phyloP scores from a whole-genome alignment of 2,888 invertebrate genomes.

The Tillus elongatus region DNA sequence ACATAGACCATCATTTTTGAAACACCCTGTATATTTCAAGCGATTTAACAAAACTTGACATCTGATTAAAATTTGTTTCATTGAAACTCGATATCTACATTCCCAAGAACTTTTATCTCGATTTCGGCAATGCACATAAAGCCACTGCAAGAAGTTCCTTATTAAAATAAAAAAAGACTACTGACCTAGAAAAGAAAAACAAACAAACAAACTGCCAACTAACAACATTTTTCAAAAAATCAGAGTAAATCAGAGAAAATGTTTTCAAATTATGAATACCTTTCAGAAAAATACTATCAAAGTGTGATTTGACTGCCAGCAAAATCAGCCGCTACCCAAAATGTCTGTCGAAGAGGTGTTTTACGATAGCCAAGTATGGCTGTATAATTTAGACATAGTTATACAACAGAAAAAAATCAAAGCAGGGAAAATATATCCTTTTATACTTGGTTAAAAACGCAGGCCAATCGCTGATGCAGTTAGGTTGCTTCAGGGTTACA shows the following conservation, averaged over 20 bases:
- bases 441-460: conserved; percentile 1
- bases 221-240: conserved; percentile 5
- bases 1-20: too few species aligned
- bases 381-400: conserved; percentile 6
- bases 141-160: too few species aligned
- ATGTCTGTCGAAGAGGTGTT: conserved; percentile 6
- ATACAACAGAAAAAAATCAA: conserved; percentile 1
- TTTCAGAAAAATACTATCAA: not conserved
- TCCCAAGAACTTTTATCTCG: conserved; percentile 7
- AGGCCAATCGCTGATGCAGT: not conserved
- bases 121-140: conserved; percentile 1
- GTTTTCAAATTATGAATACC: conserved; percentile 4
- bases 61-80: too few species aligned
- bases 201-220: not conserved
- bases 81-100: too few species aligned
- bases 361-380: conserved; percentile 5
- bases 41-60: too few species aligned
- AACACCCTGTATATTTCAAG: too few species aligned
- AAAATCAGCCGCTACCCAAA: conserved; percentile 8
- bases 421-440: not conserved
- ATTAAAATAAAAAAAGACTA: too few species aligned
- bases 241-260: conserved; percentile 2
- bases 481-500: not conserved
- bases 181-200: conserved; percentile 2
- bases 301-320: conserved; percentile 4